Evolutionary conservation across 2,888 invertebrate genomes (phyloP).

Genomic region (Drosophila lutescens): DNA sequence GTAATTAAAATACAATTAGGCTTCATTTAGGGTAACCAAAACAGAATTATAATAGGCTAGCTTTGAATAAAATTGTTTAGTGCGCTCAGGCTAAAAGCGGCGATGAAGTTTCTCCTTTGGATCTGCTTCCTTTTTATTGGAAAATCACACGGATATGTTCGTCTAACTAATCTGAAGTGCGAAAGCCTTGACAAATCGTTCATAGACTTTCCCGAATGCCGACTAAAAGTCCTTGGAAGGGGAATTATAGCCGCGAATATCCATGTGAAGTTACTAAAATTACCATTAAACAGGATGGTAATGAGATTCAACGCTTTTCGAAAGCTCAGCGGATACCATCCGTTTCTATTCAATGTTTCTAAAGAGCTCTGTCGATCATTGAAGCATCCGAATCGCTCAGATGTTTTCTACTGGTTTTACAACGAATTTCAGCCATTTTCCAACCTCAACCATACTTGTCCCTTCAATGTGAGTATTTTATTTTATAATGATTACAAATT

Average conservation of each 20-base stretch:
- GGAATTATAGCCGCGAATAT: not conserved
- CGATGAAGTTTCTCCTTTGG: not conserved
- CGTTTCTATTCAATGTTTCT: conserved; percentile 3
- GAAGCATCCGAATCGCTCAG: not conserved
- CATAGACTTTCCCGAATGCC: not conserved
- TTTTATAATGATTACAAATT: too few species aligned
- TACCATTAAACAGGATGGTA: not conserved
- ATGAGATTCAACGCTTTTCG: not conserved
- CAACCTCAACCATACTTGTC: conserved; percentile 6
- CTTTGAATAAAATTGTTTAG: not conserved
- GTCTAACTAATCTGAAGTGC: not conserved
- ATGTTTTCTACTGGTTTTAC: not conserved
- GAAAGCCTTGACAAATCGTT: not conserved
- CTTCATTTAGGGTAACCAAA: not conserved
- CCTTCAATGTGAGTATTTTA: not conserved
- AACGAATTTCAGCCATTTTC: not conserved
- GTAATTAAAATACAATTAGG: conserved; percentile 1
- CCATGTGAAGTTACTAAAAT: not conserved
- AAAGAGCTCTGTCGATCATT: not conserved
- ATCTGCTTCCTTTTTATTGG: not conserved
- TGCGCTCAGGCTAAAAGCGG: not conserved
- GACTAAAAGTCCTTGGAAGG: conserved; percentile 4
- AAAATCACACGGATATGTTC: not conserved
- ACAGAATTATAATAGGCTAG: not conserved
- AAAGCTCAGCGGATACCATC: conserved; percentile 1